A percentile compares a stretch with the other conserved stretches of the same genome.
Evolutionary conservation across 2,888 invertebrate species (phyloP).

Genomic region (Galeopsomyia nigrocyanea): DNA sequence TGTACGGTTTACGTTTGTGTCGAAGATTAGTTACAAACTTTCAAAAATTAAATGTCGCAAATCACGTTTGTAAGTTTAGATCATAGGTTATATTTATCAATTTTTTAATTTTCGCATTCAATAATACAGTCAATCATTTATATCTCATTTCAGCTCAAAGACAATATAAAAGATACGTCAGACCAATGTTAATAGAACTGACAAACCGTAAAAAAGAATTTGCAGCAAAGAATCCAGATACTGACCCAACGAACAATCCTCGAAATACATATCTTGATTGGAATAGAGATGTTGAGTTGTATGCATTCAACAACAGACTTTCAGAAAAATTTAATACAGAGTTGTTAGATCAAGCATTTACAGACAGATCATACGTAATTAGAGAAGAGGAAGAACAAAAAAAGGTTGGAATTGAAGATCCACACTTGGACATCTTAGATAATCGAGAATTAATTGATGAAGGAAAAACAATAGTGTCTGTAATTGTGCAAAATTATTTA

Average conservation of each 20-base stretch:
- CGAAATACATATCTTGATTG: conserved; percentile 83
- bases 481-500: conserved; percentile 79
- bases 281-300: conserved; percentile 91
- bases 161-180: conserved; percentile 75
- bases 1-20: conserved; percentile 32
- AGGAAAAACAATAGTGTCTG: conserved; percentile 78
- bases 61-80: conserved; percentile 36
- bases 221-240: neutral
- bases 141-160: conserved; percentile 61
- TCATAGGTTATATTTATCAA: conserved; percentile 5
- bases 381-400: conserved; percentile 79
- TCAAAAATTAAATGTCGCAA: conserved; percentile 18
- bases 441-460: conserved; percentile 78
- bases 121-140: neutral
- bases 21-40: conserved; percentile 15
- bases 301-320: conserved; percentile 87
- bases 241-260: conserved; percentile 55
- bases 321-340: conserved; percentile 84
- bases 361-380: conserved; percentile 82
- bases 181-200: conserved; percentile 77
- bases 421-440: conserved; percentile 73
- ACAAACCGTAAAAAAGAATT: conserved; percentile 72
- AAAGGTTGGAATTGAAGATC: conserved; percentile 77
- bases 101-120: neutral
- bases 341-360: conserved; percentile 82